Evolutionary conservation across 2,888 invertebrate genomes (phyloP).

Genomic region (Pomacea canaliculata): DNA sequence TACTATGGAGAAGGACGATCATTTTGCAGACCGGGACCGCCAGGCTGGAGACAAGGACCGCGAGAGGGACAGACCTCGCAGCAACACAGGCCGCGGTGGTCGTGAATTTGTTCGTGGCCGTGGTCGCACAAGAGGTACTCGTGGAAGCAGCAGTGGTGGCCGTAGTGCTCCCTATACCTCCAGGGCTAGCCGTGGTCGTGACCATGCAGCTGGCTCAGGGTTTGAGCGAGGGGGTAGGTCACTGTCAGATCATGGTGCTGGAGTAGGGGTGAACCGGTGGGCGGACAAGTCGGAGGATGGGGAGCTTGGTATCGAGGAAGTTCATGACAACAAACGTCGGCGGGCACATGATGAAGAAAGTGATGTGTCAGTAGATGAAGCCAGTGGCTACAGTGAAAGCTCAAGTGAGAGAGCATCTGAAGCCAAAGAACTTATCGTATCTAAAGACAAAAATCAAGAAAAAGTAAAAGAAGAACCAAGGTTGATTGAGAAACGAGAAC

Average conservation of each 20-base stretch:
- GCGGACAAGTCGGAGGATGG: conserved; percentile 27
- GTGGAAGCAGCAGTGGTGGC: conserved; percentile 40
- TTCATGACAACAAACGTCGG: conserved; percentile 40
- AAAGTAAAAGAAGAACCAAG: conserved; percentile 29
- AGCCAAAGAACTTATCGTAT: conserved; percentile 30
- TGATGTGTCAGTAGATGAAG: conserved; percentile 62
- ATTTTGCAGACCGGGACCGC: conserved; percentile 27
- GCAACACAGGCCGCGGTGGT: conserved; percentile 51
- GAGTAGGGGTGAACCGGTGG: conserved; percentile 26
- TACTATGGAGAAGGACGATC: conserved; percentile 31
- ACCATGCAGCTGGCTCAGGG: conserved; percentile 33
- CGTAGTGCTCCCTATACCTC: conserved; percentile 30
- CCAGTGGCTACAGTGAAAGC: conserved; percentile 61
- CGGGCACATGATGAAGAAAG: conserved; percentile 55
- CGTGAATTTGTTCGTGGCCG: conserved; percentile 65
- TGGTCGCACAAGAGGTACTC: conserved; percentile 48
- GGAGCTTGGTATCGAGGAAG: conserved; percentile 38
- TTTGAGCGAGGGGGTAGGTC: conserved; percentile 37
- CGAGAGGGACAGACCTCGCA: conserved; percentile 39
- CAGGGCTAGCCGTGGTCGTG: conserved; percentile 37
- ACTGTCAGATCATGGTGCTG: conserved; percentile 15
- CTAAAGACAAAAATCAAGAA: conserved; percentile 26
- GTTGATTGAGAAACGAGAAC: conserved; percentile 21
- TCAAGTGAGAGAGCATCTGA: conserved; percentile 47
- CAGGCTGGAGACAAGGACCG: conserved; percentile 35